Base-by-base conservation (phyloP, 2,888 invertebrate genomes). In the Archaeoteleia sp. region DNA sequence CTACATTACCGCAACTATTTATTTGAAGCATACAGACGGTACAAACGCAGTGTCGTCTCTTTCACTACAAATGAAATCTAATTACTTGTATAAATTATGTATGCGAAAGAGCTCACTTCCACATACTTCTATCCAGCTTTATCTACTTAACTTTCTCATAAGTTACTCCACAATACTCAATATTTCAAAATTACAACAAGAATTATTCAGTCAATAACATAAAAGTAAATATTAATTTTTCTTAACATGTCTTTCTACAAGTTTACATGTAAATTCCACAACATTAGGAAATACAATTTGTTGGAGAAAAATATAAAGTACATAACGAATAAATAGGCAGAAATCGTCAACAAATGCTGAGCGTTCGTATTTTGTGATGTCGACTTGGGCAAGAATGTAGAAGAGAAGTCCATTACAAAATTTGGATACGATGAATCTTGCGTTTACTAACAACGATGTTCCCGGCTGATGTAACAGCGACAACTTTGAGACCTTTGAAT, bases 351-450 rank as follows among this genome's bases (percentile, higher is more conserved):
- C n/a, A n/a, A n/a, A n/a, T n/a, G n/a, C n/a, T n/a, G n/a, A n/a
- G n/a, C n/a, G n/a, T n/a, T n/a, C n/a, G 20, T 23, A 35, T 9
- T 12, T 13, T 25, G 13, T 51, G 61, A 49, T 39, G 49, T 55
- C 55, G 35, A 43, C 29, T 32, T 34, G n/a, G n/a, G 20, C 17
- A 35, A 14, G 40, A 46, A 53, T 7, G 29, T 39, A 46, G 34
- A n/a, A 10, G 30, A n/a, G 32, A 53, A 35, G 27, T 29, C 37
- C 9, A 57, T 67, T 72, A 97, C 88, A 98, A 98, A 79, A 97
- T 94, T 88, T 97, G 97, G 74, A 98, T 93, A 76, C 97, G 91
- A 87, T 98, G 97, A 87, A 97, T 98, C 86, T 98, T 97, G 71
- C 97, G 90, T 87, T 98, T 97, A 88, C 96, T 96, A 45, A 97